Evolutionary conservation across 2,888 invertebrate genomes (phyloP), one percentile per base, ranked within the genome.

Genomic region (Napeogenes sylphis): DNA sequence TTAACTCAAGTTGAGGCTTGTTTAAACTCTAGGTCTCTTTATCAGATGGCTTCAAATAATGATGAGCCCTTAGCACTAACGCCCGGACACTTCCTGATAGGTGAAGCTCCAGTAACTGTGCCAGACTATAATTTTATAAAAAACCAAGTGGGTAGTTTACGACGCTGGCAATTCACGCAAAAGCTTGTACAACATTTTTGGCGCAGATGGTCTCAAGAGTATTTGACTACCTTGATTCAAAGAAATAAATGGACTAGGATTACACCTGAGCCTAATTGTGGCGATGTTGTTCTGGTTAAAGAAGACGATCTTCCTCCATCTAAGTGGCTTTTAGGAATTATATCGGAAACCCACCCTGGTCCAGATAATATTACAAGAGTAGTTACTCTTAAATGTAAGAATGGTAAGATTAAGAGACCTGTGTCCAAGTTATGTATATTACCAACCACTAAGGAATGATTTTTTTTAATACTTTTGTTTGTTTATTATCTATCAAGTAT

Each of bases 241-340:
- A 30, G 58, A 55, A 32, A 13, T 13, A 53, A 56, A 42, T 60
- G 61, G 61, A 30, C 32, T 13, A 59, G 42, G 38, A 54, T 3
- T 8, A 14, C 46, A 4, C 42, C 32, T n/a, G 56, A 63, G n/a
- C n/a, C 59, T n/a, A 45, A 59, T 35, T 46, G 61, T 56, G 62
- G 54, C 6, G 47, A 61, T 8, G 47, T 66, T 6, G 63, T 66
- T 14, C 10, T 63, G 3, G 56, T 62, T 0, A 62, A 66, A 21
- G 57, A 55, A 14, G 59, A 61, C 30, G 55, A 53, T n/a, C 38
- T 66, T 3, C 64, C 66, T 12, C 62, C 66, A 21, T 61, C 59
- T 3, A 61, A 64, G 55, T 66, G 62, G 63, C 42, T 57, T n/a
- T 55, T 64, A 38, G 66, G 64, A n/a, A 56, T 59, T 5, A 59